These are phyloP conservation scores for Papilio xuthus DNA, from an alignment of 1,140 invertebrate species.

Conservation along the genomic window DNA sequence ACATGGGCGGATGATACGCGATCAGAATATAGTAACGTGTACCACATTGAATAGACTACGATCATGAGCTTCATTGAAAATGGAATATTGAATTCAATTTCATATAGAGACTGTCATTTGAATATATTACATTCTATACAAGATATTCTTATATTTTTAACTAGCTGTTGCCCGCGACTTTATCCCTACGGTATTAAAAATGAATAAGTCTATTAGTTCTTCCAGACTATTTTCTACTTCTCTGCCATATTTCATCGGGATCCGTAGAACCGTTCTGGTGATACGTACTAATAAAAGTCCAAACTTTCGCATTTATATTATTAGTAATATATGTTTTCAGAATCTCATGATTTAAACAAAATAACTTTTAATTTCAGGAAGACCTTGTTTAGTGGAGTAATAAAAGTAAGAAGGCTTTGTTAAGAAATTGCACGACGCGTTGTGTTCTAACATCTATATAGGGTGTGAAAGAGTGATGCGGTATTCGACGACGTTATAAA, in stretches of 20 bases:
- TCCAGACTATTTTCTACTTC: no score
- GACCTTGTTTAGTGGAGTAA: neutral
- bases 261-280: no score
- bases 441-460: neutral
- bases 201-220: no score
- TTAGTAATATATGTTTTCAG: no score
- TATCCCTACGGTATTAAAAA: no score
- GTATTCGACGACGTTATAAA: neutral
- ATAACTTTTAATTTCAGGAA: neutral
- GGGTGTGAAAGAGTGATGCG: neutral
- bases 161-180: no score
- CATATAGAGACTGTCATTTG: neutral
- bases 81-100: neutral
- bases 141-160: no score
- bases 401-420: neutral
- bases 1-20: conserved; percentile 36
- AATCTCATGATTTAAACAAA: no score
- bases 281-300: no score
- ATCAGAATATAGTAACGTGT: conserved; percentile 27
- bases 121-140: neutral
- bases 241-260: no score
- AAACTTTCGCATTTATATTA: no score
- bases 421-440: neutral
- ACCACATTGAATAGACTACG: neutral
- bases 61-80: conserved; percentile 26